phyloP scores from a whole-genome alignment of 2,888 invertebrate genomes.

The Platycheirus albimanus region DNA sequence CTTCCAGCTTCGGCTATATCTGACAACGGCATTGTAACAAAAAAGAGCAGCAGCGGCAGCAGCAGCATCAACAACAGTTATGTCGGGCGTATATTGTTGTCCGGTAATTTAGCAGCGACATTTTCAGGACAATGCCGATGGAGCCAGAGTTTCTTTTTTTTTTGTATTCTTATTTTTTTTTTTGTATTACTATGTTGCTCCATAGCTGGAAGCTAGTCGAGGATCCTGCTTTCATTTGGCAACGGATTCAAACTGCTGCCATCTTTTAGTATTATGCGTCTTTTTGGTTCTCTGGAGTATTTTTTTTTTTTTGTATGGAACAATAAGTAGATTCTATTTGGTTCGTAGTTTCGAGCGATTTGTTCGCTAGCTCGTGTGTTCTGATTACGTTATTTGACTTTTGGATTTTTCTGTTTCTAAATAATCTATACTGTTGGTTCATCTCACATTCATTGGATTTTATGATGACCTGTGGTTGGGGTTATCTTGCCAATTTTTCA shows the following conservation, averaged over 20 bases:
- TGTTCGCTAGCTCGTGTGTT: slow-evolving; percentile 2
- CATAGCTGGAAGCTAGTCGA: slow-evolving; percentile 56
- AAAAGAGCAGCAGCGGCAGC: slow-evolving; percentile 29
- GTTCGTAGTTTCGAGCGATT: slow-evolving; percentile 48
- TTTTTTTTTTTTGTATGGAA: slow-evolving; percentile 10
- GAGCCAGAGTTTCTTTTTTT: slow-evolving; percentile 20
- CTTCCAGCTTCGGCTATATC: not conserved
- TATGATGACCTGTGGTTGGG: slow-evolving; percentile 50
- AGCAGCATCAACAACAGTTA: slow-evolving; percentile 47
- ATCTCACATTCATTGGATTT: slow-evolving; percentile 1
- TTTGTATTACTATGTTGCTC: slow-evolving; percentile 51
- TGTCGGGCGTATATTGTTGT: slow-evolving; percentile 63
- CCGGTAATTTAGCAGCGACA: slow-evolving; percentile 70
- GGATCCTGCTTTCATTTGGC: slow-evolving; percentile 56
- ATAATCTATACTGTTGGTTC: not conserved
- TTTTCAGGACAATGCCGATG: slow-evolving; percentile 69
- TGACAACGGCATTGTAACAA: slow-evolving; percentile 32
- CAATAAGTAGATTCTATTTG: slow-evolving; percentile 22
- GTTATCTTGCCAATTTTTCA: slow-evolving; percentile 35
- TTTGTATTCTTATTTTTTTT: slow-evolving; percentile 14
- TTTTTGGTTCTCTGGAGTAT: slow-evolving; percentile 23
- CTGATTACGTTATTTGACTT: slow-evolving; percentile 27
- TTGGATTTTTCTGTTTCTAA: slow-evolving; percentile 7
- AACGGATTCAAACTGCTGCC: slow-evolving; percentile 50
- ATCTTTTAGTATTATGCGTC: slow-evolving; percentile 53